These are phyloP conservation scores for Allygus modestus DNA, from an alignment of 2,888 invertebrate genomes.

Conservation along the genomic window DNA sequence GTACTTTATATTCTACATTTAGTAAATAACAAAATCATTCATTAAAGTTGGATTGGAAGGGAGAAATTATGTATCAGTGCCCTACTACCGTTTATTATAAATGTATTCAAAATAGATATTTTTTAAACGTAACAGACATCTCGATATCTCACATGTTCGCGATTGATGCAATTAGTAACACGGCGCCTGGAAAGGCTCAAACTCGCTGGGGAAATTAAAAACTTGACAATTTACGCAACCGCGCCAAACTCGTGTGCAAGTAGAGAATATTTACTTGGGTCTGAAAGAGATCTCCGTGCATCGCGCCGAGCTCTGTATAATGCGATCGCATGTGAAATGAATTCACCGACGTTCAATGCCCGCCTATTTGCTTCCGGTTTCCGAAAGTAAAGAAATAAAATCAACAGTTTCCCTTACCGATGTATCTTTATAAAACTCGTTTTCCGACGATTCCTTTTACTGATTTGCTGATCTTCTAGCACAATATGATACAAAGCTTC, in stretches of 20 bases:
- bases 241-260: not conserved
- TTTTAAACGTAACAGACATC: too few species aligned
- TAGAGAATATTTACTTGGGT: conserved; percentile 1
- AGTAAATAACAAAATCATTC: too few species aligned
- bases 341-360: conserved; percentile 19
- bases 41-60: too few species aligned
- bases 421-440: conserved; percentile 25
- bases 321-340: conserved; percentile 17
- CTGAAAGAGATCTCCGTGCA: not conserved
- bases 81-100: too few species aligned
- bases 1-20: too few species aligned
- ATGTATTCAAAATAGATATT: too few species aligned
- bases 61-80: too few species aligned
- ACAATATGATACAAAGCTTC: too few species aligned
- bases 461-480: too few species aligned
- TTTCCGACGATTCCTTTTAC: not conserved
- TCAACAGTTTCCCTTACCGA: conserved; percentile 31
- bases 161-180: too few species aligned
- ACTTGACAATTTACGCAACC: not conserved
- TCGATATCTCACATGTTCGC: too few species aligned
- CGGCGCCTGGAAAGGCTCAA: not conserved
- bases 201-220: conserved; percentile 14
- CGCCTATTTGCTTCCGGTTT: conserved; percentile 34
- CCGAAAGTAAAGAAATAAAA: conserved; percentile 43
- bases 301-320: not conserved